Base-by-base conservation (phyloP, 2,888 invertebrate genomes). In the Pemphredon lugubris region DNA sequence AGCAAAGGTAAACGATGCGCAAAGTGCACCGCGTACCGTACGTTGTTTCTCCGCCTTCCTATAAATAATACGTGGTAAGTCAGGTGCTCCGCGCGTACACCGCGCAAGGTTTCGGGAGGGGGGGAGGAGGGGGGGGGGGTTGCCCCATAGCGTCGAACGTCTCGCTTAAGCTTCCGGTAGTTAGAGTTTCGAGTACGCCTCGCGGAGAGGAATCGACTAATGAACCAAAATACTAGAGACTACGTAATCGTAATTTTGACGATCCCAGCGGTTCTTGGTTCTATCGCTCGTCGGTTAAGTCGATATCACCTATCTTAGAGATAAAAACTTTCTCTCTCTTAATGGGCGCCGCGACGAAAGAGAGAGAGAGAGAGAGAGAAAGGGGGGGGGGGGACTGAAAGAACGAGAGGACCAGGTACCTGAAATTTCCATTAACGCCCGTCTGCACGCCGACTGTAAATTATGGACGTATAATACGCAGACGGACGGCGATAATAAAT, bases 351-450 rank as follows among this genome's bases (percentile, higher is more conserved):
- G 45, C 20, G 44, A 47, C 4, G 26, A 26, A 7, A 26, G 26
- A 26, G 26, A 26, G 26, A 26, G 26, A 26, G 26, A 26, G 26
- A 26, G 26, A 26, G 26, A 26, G 26, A 26, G 26, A 26, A 7
- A 5, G 26, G 7, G 26, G 26, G 7, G 7, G 26, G 7, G 26
- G 26, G 26, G 34, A 61, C 30, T 59, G 42, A 14, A 14, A 42
- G 21, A 30, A 37, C 14, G 11, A 21, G 47, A 42, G 51, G 39
- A 14, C 59, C 42, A 34, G 71, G 58, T 70, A 81, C 70, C 72
- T 75, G 69, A 77, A 74, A 81, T 79, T 77, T 81, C 77, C 74
- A 75, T 77, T 81, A 77, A 72, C 72, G 64, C 74, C 45, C 60
- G 51, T 65, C 70, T 70, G 76, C 71, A 45, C 74, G 63, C 48